These are phyloP conservation scores for Epinephelus moara DNA, from an alignment of 2,113 vertebrate species.

Conservation along the genomic window DNA sequence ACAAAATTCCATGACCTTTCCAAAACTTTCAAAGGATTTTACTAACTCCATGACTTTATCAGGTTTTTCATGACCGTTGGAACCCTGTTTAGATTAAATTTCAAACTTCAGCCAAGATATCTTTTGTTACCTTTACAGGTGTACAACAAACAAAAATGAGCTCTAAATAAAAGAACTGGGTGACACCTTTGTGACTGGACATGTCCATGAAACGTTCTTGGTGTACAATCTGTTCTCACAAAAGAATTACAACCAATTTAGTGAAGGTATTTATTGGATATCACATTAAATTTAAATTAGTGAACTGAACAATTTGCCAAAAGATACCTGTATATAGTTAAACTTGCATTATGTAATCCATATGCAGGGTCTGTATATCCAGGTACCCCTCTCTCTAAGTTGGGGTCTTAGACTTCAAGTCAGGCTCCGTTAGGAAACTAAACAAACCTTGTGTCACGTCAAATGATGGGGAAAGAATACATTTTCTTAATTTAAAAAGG, in stretches of 20 bases:
- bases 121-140: neutral
- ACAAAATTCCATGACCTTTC: no score
- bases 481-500: neutral
- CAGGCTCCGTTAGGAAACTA: neutral
- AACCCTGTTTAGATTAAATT: neutral
- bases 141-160: neutral
- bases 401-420: neutral
- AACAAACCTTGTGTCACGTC: neutral
- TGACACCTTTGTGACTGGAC: neutral
- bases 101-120: neutral
- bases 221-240: neutral
- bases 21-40: no score
- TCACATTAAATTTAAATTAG: neutral
- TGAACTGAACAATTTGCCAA: neutral
- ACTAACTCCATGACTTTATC: no score
- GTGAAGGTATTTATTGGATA: slow-evolving; percentile 4
- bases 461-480: neutral
- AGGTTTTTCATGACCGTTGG: no score
- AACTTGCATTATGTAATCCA: neutral
- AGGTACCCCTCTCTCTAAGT: neutral
- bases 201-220: neutral
- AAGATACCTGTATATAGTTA: neutral
- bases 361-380: neutral
- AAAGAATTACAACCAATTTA: neutral
- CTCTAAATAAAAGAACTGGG: neutral